phyloP scores from a whole-genome alignment of 2,797 vertebrate genomes.

The Pristis pectinata region DNA sequence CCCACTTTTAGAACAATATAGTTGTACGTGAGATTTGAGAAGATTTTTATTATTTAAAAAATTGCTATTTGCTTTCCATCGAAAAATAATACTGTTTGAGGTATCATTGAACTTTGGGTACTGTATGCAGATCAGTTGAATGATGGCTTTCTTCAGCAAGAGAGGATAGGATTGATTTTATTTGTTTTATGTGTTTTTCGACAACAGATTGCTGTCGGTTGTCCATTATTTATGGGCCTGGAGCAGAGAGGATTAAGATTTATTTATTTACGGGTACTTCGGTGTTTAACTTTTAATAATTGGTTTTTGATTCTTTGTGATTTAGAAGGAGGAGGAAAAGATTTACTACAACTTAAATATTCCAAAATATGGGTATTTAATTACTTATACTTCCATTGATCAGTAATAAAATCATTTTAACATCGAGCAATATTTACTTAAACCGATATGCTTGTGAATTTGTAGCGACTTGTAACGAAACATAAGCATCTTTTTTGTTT shows the following conservation, averaged over 20 bases:
- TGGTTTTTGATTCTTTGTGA: background rate
- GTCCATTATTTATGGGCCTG: background rate
- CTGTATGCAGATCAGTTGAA: background rate
- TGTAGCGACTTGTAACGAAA: background rate
- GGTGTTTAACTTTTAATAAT: slow-evolving; percentile 14
- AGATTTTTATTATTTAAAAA: background rate
- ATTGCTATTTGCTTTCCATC: background rate
- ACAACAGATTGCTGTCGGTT: slow-evolving; percentile 17
- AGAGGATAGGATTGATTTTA: background rate
- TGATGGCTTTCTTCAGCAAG: background rate
- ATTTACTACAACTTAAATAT: background rate
- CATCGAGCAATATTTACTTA: background rate
- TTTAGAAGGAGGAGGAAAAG: background rate
- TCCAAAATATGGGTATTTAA: background rate
- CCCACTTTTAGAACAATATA: background rate
- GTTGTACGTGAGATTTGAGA: background rate
- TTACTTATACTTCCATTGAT: background rate
- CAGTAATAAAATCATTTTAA: background rate
- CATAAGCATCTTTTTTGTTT: background rate
- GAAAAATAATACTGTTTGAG: background rate
- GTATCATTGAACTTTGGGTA: background rate
- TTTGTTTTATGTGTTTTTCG: background rate
- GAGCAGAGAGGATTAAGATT: background rate
- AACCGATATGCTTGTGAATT: background rate
- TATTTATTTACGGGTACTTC: background rate